A percentile compares a stretch with the other conserved stretches of the same genome.
Conservation (phyloP, 2,113 vertebrate genomes). For the Brachyhypopomus gauderio region DNA sequence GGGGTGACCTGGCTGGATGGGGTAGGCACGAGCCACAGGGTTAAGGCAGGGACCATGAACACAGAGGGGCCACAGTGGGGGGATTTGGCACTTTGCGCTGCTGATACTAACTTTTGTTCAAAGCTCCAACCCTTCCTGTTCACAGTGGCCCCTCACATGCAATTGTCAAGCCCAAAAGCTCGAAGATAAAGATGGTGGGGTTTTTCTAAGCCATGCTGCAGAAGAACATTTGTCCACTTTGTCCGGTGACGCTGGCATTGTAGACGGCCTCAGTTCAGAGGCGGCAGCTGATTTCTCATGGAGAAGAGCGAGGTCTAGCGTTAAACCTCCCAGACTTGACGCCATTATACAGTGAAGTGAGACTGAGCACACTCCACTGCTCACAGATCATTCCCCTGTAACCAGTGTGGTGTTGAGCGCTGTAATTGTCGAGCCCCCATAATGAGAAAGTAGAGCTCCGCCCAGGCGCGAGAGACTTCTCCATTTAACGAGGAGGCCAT, state of each 20-base stretch:
- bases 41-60: slow-evolving; percentile 21
- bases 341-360: slow-evolving; percentile 37
- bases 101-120: slow-evolving; percentile 25
- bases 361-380: slow-evolving; percentile 42
- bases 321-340: slow-evolving; percentile 44
- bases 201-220: too few relatives aligned
- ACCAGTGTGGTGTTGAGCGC: slow-evolving; percentile 50
- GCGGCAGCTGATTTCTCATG: slow-evolving; percentile 7
- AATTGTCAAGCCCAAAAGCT: background rate
- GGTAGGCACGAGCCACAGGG: slow-evolving; percentile 31
- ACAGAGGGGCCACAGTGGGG: background rate
- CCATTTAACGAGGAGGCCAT: slow-evolving; percentile 47
- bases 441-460: slow-evolving; percentile 52
- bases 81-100: slow-evolving; percentile 4
- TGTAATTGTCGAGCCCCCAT: slow-evolving; percentile 54
- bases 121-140: background rate
- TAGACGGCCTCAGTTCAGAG: background rate
- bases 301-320: slow-evolving; percentile 19
- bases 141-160: background rate
- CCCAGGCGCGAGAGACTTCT: slow-evolving; percentile 36
- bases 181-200: too few relatives aligned
- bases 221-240: too few relatives aligned
- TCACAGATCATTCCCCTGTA: slow-evolving; percentile 46
- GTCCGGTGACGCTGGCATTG: too few relatives aligned
- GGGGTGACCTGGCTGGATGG: slow-evolving; percentile 25